Evolutionary conservation across 2,888 invertebrate species (phyloP), one percentile per base, ranked within the genome.

Genomic region (Cantharis rufa): DNA sequence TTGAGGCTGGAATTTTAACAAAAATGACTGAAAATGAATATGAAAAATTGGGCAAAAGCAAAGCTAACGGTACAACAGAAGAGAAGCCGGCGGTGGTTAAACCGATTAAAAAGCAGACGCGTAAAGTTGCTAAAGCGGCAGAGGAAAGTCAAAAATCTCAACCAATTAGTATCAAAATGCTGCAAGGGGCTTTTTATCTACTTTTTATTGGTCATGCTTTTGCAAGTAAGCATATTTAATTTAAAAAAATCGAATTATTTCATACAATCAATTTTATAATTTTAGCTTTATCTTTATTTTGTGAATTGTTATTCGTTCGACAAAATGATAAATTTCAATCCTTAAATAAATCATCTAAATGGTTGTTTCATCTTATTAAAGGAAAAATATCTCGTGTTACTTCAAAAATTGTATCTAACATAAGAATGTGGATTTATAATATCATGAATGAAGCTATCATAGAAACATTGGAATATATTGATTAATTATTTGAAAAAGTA

Each of bases 21-120:
- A 94, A 94, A 88, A 94, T 94, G 90, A 94, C 94, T 0, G 92
- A 92, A 81, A 92, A 92, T 72, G 94, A 94, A 84, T 94, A 94
- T 84, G 93, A 91, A 84, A 92, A 92, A 79, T 89, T 94, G 80
- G 93, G 93, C 77, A 89, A 92, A 89, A 89, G 88, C 86, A 89
- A 82, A 88, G 1, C 88, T n/a, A 86, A 86, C 16, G 88, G 90
- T 62, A 87, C 84, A 15, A 86, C 86, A 72, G 89, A 89, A n/a
- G 85, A 87, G 9, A 83, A 82, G 10, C 78, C 82, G 66, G 68
- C 71, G 18, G 73, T 80, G 32, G 78, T 80, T 9, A 77, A 79
- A 16, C 73, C 75, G 62, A 71, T 32, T 15, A 82, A 83, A 73
- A 84, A 82, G 48, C 84, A 84, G 81, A 84, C 78, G 27, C 81